Evolutionary conservation across 2,888 invertebrate genomes (phyloP), one percentile per base, ranked within the genome.

Genomic region (Drosophila rellima): DNA sequence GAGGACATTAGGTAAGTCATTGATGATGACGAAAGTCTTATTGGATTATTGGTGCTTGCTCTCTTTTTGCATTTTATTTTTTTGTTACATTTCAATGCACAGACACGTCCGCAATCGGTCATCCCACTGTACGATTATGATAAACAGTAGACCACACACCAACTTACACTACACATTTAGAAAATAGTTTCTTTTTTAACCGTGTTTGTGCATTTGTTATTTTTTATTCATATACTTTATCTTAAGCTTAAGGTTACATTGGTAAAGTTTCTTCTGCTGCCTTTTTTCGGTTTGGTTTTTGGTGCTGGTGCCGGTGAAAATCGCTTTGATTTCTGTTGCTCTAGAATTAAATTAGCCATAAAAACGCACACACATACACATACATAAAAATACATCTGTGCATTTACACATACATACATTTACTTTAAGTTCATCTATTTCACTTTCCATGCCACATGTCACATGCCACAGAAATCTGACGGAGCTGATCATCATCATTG

Each of bases 1-100:
- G 91, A 91, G 74, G 91, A 91, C 69, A 80, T 90, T 71, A 91
- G 91, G 91, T 91, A 67, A 90, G 91, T 90, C 65, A 42, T 68
- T 47, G 57, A 60, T 44, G 57, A 62, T 61, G 65, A 40, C 65
- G 56, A 62, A 65, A 60, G 70, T 67, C 62, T 65, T 70, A 60
- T 74, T 74, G 78, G 80, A 68, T 76, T 72, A 80, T 65, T 57
- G 77, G 72, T 76, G 80, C 77, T 80, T 77, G 75, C 61, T 47
- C 23, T 70, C 56, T 63, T 80, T 78, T 55, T 63, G 70, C 79
- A 77, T 84, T 74, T 83, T 87, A 57, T 76, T n/a, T 26, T 26
- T 26, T 26, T 26, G 84, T 85, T 74, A 73, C 74, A 84, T 81
- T 75, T 70, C 56, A 87, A 84, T 81, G 89, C 89, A 84, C 81